Conservation (phyloP, 2,113 vertebrate genomes). For the Psettodes erumei region DNA sequence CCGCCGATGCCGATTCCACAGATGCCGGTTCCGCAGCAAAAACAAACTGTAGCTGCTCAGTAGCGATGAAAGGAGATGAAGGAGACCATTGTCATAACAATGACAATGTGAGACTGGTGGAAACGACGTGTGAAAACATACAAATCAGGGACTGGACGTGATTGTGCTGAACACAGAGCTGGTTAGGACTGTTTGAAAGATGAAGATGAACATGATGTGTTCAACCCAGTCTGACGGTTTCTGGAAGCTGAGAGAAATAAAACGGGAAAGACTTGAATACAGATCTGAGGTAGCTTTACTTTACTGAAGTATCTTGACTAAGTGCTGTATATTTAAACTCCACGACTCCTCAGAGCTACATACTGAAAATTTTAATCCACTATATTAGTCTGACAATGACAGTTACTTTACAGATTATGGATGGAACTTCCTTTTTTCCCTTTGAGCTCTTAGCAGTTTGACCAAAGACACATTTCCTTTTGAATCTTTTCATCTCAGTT, state of each 20-base stretch:
- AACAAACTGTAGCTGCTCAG: conserved; percentile 9
- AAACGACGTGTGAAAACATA: conserved; percentile 39
- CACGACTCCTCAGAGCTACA: too few relatives aligned
- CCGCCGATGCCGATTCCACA: conserved; percentile 14
- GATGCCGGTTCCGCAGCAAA: neutral
- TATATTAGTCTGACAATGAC: neutral
- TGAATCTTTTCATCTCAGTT: neutral
- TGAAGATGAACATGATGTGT: conserved; percentile 9
- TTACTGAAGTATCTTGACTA: too few relatives aligned
- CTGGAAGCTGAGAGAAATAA: neutral
- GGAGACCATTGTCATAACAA: conserved; percentile 42
- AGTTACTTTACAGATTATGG: neutral
- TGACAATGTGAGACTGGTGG: neutral
- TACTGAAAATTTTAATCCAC: too few relatives aligned
- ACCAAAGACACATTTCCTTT: neutral
- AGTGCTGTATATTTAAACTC: too few relatives aligned
- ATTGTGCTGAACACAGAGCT: neutral
- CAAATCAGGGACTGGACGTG: conserved; percentile 24
- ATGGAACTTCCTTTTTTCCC: too few relatives aligned
- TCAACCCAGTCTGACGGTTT: neutral
- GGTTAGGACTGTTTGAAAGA: too few relatives aligned
- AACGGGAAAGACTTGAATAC: neutral
- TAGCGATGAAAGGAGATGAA: conserved; percentile 29
- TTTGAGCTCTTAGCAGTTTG: neutral
- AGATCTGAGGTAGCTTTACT: neutral